Evolutionary conservation across 2,888 invertebrate species (phyloP).

Genomic region (Nomada hirtipes): DNA sequence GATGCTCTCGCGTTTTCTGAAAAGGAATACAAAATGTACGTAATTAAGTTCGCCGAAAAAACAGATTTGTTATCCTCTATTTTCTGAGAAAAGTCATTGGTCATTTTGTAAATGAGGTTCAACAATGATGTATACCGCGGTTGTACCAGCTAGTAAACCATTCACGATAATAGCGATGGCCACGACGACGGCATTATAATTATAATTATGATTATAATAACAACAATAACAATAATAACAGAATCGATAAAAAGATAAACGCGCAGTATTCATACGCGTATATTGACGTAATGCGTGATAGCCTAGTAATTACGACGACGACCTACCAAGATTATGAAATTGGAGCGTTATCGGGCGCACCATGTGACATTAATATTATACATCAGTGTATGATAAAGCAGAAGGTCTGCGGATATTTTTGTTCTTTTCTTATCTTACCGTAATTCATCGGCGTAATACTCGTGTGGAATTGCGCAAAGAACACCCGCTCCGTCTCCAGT

Average conservation of each 20-base stretch:
- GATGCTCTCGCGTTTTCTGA: constrained; percentile 92
- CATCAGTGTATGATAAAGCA: constrained; percentile 13
- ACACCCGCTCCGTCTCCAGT: constrained; percentile 99
- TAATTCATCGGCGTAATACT: constrained; percentile 93
- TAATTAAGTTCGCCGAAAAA: too few species aligned
- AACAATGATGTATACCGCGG: too few species aligned
- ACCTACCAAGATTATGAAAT: constrained; percentile 16
- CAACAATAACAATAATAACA: not conserved
- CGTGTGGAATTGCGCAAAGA: constrained; percentile 97
- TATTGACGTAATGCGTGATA: constrained; percentile 13
- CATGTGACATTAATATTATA: not conserved
- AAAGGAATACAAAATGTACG: constrained; percentile 70
- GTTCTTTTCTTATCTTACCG: constrained; percentile 86
- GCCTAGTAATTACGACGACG: constrained; percentile 32
- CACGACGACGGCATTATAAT: too few species aligned
- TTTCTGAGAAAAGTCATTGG: too few species aligned
- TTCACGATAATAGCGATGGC: too few species aligned
- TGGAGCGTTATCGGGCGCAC: not conserved
- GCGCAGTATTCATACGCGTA: not conserved
- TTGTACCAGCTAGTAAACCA: too few species aligned
- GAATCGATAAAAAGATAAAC: constrained; percentile 36
- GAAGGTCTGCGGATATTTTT: not conserved
- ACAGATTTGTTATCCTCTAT: too few species aligned
- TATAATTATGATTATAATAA: too few species aligned
- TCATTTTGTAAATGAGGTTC: too few species aligned